Conservation (phyloP, 2,113 vertebrate species). For the Polypterus senegalus region DNA sequence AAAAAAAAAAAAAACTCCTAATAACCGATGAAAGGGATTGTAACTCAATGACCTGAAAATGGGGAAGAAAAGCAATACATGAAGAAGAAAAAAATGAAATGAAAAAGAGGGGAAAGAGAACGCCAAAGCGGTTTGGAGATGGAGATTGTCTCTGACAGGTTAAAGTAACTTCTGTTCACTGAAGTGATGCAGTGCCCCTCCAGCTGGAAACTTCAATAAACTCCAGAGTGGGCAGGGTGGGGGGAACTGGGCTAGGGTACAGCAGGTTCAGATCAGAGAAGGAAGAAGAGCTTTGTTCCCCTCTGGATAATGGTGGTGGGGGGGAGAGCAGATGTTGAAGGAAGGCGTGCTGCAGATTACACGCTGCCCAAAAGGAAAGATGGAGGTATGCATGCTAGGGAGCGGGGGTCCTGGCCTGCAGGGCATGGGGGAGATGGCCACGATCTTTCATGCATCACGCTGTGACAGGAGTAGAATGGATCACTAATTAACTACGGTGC, state of each 20-base stretch:
- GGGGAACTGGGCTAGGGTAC: slow-evolving; percentile 5
- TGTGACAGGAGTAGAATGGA: background rate
- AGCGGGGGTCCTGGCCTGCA: slow-evolving; percentile 25
- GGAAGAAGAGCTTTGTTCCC: too few relatives aligned
- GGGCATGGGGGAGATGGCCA: slow-evolving; percentile 11
- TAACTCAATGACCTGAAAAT: slow-evolving; percentile 48
- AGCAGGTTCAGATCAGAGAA: too few relatives aligned
- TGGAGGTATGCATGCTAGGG: slow-evolving; percentile 18
- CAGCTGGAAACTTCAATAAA: slow-evolving; percentile 24
- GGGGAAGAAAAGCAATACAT: slow-evolving; percentile 19
- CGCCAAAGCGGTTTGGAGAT: slow-evolving; percentile 40
- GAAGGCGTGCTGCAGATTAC: slow-evolving; percentile 16
- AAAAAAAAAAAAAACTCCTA: background rate
- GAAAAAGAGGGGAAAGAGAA: slow-evolving; percentile 28
- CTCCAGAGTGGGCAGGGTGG: slow-evolving; percentile 31
- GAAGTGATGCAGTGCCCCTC: slow-evolving; percentile 26
- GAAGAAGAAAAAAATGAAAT: slow-evolving; percentile 22
- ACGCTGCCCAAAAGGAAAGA: slow-evolving; percentile 13
- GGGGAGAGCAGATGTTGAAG: slow-evolving; percentile 20
- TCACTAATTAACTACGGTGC: background rate
- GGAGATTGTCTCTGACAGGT: slow-evolving; percentile 59
- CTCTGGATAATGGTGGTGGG: slow-evolving; percentile 3
- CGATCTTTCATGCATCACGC: slow-evolving; percentile 9
- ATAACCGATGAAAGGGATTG: slow-evolving; percentile 27
- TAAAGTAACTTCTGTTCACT: slow-evolving; percentile 38